A percentile compares a stretch with the other conserved stretches of the same genome.
Conservation (phyloP, 2,888 invertebrate genomes). For the Pseudanteris insignis region DNA sequence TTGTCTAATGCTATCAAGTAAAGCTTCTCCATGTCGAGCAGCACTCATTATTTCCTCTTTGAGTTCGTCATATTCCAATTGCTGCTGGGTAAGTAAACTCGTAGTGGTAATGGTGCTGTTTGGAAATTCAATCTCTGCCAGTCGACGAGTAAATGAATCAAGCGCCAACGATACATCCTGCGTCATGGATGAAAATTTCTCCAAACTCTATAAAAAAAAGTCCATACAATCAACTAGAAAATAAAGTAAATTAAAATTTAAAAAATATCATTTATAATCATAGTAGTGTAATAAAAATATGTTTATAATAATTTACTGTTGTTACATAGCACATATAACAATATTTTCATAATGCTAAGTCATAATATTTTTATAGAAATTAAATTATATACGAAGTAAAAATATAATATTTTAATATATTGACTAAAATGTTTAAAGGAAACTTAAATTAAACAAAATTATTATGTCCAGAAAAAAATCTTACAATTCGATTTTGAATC, state of each 20-base stretch:
- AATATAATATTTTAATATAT: too few species aligned
- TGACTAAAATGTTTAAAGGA: too few species aligned
- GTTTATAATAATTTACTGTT: too few species aligned
- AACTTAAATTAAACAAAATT: too few species aligned
- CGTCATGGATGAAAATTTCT: constrained; percentile 92
- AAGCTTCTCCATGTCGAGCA: constrained; percentile 87
- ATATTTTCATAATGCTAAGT: too few species aligned
- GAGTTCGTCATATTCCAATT: constrained; percentile 73
- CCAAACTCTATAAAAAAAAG: constrained; percentile 79
- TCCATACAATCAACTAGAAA: too few species aligned
- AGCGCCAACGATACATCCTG: constrained; percentile 88
- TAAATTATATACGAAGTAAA: not conserved
- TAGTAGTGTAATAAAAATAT: too few species aligned
- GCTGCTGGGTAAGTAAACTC: constrained; percentile 85
- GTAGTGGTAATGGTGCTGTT: constrained; percentile 92
- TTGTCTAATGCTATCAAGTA: constrained; percentile 79
- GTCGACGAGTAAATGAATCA: constrained; percentile 86
- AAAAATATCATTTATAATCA: too few species aligned
- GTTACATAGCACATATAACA: too few species aligned
- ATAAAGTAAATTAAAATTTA: too few species aligned
- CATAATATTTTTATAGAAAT: not conserved
- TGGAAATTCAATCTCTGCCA: constrained; percentile 92
- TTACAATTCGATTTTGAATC: constrained; percentile 96
- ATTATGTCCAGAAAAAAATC: too few species aligned
- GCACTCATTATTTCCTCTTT: constrained; percentile 88